Evolutionary conservation across 2,113 vertebrate species (phyloP), one percentile per base, ranked within the genome.

Genomic region (Pterocles orientalis): DNA sequence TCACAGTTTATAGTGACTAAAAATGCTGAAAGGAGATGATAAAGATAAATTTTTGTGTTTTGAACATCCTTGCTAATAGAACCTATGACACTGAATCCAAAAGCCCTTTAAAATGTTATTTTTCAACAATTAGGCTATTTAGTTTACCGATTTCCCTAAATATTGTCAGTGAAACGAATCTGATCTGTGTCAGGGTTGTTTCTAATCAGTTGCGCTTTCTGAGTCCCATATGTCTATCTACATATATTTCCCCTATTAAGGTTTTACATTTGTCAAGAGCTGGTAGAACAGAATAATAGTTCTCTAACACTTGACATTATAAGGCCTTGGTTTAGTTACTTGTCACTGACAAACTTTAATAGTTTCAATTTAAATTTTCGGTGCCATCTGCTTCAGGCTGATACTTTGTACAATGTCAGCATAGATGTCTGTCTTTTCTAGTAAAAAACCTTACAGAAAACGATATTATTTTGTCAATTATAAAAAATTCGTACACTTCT

Each of bases 21-120:
- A 96, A 95, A 88, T 7, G 17, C 64, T 94, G 57, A 86, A 83
- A 80, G 16, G 18, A 81, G 56, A 94, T 61, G 39, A 80, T 86
- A 23, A 68, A 77, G 48, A 90, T 83, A 90, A 54, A 4, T 58
- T 82, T 56, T 82, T 92, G n/a, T 82, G 28, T 57, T 96, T 86
- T 54, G 39, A 95, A 87, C 0, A 0, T 14, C 29, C 56, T 62
- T 86, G 33, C 85, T 96, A 83, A 75, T 13, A 81, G 86, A 91
- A 94, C 53, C 64, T 83, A 53, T 36, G 62, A 47, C 20, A 81
- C n/a, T 26, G 34, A 86, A 90, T 75, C 18, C 69, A 83, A 94
- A 81, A 47, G 33, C 13, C 28, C 29, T 70, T 94, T 48, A 88
- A 90, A 96, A 78, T 62, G 24, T n/a, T 78, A 70, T 47, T 92